These are phyloP conservation scores for Salarias fasciatus DNA, from an alignment of 2,797 vertebrate species.

Conservation along the genomic window DNA sequence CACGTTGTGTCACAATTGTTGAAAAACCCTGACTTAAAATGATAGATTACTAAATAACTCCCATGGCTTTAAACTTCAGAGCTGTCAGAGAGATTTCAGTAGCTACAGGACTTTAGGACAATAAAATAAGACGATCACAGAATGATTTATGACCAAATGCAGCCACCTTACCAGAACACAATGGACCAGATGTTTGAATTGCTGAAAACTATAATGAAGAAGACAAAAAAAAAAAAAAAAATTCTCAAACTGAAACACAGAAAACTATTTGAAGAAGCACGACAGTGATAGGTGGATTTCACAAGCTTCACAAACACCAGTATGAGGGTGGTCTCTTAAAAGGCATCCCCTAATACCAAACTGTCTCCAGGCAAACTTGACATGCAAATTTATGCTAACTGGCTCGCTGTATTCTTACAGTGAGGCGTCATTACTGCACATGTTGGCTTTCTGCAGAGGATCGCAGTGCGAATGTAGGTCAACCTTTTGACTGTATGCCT, in stretches of 20 bases:
- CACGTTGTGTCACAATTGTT: not conserved
- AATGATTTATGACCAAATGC: conserved; percentile 5
- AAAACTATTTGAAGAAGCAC: conserved; percentile 4
- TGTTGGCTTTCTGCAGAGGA: conserved; percentile 35
- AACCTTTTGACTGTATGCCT: conserved; percentile 40
- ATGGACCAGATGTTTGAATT: conserved; percentile 11
- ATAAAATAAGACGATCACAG: too few relatives aligned
- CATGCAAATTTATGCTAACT: conserved; percentile 58
- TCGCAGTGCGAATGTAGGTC: conserved; percentile 52
- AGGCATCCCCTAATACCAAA: conserved; percentile 16
- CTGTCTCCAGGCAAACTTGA: conserved; percentile 48
- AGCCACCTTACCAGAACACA: conserved; percentile 10
- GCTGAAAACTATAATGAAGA: not conserved
- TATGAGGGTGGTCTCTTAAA: conserved; percentile 27
- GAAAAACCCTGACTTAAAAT: too few relatives aligned
- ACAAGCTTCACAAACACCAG: not conserved
- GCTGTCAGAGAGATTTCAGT: too few relatives aligned
- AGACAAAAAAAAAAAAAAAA: not conserved
- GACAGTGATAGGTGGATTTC: not conserved
- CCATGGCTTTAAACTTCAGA: too few relatives aligned
- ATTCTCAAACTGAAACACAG: not conserved
- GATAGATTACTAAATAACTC: too few relatives aligned
- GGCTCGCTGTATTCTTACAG: conserved; percentile 35
- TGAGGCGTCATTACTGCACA: conserved; percentile 33
- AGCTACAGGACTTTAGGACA: too few relatives aligned